Base-by-base conservation (phyloP, 1,140 invertebrate genomes). In the Halictus rubicundus region DNA sequence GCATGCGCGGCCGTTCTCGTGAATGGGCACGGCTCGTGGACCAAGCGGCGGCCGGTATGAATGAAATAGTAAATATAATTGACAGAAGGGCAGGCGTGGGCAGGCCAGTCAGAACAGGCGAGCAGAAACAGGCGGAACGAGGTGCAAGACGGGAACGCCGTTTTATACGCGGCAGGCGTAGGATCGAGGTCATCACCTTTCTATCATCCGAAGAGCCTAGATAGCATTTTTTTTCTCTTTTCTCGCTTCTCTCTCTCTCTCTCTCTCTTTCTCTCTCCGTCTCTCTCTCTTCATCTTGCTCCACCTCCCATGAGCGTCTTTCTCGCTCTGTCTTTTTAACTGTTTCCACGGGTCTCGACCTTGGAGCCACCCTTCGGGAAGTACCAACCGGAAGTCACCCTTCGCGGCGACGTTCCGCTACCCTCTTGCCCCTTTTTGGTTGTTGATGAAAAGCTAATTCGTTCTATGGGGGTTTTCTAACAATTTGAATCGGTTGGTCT, bases 1-100 rank as follows among this genome's bases (percentile, higher is more conserved):
- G 78, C 83, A 74, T 81, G 81, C 76, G 77, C 81, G 82, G 60
- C 79, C 69, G 73, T 80, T 80, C 86, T 91, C 88, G 87, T 91
- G 90, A 91, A 91, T 91, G 90, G 88, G 83, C 86, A 88, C 87
- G 87, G 76, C 84, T 81, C 78, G 85, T 89, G 86, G 88, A 90
- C 86, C 90, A 89, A 88, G 87, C 84, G 81, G 74, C 81, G 79
- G 83, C 72, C 75, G 21, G 90, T 91, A 91, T 91, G 90, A 91
- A 91, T 91, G 90, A 91, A 91, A 90, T 91, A 91, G 90, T 91
- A 91, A 91, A 91, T 91, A 91, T 91, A 91, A 91, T 91, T 91
- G 89, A 91, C 89, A 90, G 89, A 90, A 90, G 90, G 90, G 90
- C 90, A 91, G 83, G 90, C 90, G 90, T 91, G 90, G 90, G 90